Base-by-base conservation (phyloP, 2,113 vertebrate species). In the Psilopsiagon aymara region DNA sequence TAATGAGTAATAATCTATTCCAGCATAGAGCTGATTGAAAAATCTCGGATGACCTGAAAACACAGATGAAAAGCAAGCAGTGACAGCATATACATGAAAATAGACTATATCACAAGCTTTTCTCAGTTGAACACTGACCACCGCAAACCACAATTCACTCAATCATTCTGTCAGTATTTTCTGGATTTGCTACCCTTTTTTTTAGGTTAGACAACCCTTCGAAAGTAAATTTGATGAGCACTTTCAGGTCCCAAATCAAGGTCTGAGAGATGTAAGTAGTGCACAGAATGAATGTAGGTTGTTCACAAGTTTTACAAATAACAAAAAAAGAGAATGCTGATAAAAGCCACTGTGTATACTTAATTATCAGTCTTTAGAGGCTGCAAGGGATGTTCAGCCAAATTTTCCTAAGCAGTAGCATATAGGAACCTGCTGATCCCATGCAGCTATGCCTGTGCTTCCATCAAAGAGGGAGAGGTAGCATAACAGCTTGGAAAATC, bases 21-120 rank as follows among this genome's bases (percentile, higher is more conserved):
- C 98, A 83, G 98, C 98, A 74, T 98, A 99, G 53, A 99, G 95
- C 75, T 99, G 98, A 97, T 99, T 99, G 97, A 98, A 99, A 97
- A 99, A 99, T 88, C 97, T 98, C 35, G 98, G 98, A 57, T 99
- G 98, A 92, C 97, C 98, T 99, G 93, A 92, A 97, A 97, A 97
- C 44, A 76, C 3, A 95, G 84, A 96, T 49, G 23, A 92, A 95
- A 86, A 87, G 41, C 59, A 96, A 79, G 28, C 37, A 81, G 10
- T 55, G 64, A 91, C 57, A 87, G 37, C 6, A 68, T 55, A 44
- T 20, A 75, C 28, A 21, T 80, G 76, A 78, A 84, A 86, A 86
- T 19, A 74, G 5, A 88, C 74, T 13, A 41, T 16, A 57, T 73
- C 57, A 46, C 27, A 73, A 11, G 20, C 43, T 21, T 29, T n/a